Evolutionary conservation across 1,140 invertebrate species (phyloP).

Genomic region (Lepidurus apus): DNA sequence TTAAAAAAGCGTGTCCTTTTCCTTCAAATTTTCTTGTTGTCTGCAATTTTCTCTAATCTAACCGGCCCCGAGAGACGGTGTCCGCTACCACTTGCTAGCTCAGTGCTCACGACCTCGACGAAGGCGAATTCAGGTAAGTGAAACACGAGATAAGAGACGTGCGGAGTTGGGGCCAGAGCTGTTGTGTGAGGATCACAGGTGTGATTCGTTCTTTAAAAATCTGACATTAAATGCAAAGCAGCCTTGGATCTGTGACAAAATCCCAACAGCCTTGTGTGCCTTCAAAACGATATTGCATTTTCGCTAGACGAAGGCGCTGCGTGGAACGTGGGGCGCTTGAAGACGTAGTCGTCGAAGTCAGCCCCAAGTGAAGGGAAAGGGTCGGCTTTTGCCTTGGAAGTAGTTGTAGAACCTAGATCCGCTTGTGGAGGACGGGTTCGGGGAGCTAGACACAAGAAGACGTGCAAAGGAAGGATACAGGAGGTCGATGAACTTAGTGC

Average conservation of each 20-base stretch:
- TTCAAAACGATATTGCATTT: neutral
- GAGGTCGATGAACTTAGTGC: neutral
- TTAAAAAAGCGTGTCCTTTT: too few relatives aligned
- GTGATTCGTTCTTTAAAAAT: neutral
- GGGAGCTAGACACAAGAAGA: neutral
- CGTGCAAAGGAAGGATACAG: conserved; percentile 13
- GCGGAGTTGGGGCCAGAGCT: neutral
- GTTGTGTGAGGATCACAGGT: neutral
- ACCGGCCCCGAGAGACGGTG: neutral
- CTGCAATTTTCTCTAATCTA: neutral
- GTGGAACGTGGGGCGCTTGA: conserved; percentile 11
- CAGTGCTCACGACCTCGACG: conserved; percentile 7
- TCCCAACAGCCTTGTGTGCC: neutral
- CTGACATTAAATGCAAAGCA: neutral
- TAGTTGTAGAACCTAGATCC: conserved; percentile 6
- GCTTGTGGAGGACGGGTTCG: conserved; percentile 10
- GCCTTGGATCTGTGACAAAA: neutral
- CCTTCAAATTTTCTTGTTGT: neutral
- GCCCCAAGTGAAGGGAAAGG: conserved; percentile 1
- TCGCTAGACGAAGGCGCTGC: neutral
- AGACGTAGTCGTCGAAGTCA: conserved; percentile 17
- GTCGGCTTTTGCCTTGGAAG: conserved; percentile 7
- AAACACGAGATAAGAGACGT: neutral
- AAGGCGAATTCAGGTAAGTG: neutral
- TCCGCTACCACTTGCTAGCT: conserved; percentile 18